Percentiles rank a stretch among this genome's conserved stretches.
Evolutionary conservation across 2,113 vertebrate genomes (phyloP).

Genomic region (Sarotherodon lohbergeri): DNA sequence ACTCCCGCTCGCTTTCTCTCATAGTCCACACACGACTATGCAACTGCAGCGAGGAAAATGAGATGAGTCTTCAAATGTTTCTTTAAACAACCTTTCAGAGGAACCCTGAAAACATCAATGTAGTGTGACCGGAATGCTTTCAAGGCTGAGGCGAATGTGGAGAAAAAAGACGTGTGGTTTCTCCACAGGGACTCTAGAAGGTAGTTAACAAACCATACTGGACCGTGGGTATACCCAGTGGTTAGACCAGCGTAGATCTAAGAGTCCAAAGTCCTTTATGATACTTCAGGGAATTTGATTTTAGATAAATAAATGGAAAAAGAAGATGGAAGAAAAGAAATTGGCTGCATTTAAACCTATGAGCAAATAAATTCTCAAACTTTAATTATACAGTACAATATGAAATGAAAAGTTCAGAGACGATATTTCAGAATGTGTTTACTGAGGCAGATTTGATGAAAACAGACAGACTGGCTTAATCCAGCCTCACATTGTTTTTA

Average conservation of each 20-base stretch:
- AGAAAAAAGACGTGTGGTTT: not conserved
- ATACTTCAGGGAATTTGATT: not conserved
- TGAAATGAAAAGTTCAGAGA: not conserved
- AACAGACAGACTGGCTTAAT: not conserved
- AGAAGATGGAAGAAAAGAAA: not conserved
- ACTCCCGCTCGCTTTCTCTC: not conserved
- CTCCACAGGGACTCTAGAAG: not conserved
- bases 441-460: not conserved
- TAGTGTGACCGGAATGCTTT: not conserved
- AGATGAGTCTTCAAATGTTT: constrained; percentile 5
- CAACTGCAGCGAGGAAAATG: not conserved
- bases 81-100: constrained; percentile 7
- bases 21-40: not conserved
- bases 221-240: not conserved
- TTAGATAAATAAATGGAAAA: not conserved
- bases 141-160: not conserved
- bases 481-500: not conserved
- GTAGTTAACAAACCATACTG: not conserved
- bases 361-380: not conserved
- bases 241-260: not conserved
- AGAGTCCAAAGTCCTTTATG: not conserved
- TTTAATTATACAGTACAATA: not conserved
- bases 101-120: not conserved
- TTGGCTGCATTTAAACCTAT: not conserved
- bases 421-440: not conserved